Base-by-base conservation (phyloP, 2,113 vertebrate species). In the Scomber japonicus region DNA sequence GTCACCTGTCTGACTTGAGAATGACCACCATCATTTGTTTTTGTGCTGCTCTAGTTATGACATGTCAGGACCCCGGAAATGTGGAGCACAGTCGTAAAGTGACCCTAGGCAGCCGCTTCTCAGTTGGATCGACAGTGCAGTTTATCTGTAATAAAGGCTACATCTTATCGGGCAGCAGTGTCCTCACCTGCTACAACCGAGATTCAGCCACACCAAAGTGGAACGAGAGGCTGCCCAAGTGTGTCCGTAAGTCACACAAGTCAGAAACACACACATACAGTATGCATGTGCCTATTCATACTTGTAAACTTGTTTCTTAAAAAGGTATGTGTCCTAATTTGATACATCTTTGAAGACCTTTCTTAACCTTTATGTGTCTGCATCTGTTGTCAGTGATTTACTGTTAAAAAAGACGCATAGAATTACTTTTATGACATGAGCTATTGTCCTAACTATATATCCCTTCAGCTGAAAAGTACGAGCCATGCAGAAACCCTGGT, bases 131-230 rank as follows among this genome's bases (percentile, higher is more conserved):
- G 16, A 97, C 97, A 0, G 96, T 99, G 67, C 97, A 97, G 86
- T 99, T 97, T 1, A 64, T 96, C 82, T 99, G 98, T 0, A 96
- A 98, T 75, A 98, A 98, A 89, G 98, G 98, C 65, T 99, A 98
- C n/a, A 11, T 95, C 27, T 89, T 99, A 91, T 95, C 96, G 0
- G 98, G 98, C 0, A 92, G 92, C 0, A 89, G 92, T 45, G 89
- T 96, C 16, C 95, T 99, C 80, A 97, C 96, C 80, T 99, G 98
- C 93, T 97, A 97, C 7, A 96, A 96, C 90, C 95, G 97, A 0
- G 95, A 97, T 0, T 92, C 95, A 0, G 96, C 97, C 8, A 94
- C 91, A 15, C 98, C 98, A 68, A 99, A 99, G 86, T 99, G 98
- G 98, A 99, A 96, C 0, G 97, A 98, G 78, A 96, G 94, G 56